Evolutionary conservation across 2,888 invertebrate genomes (phyloP).

Genomic region (Tachystola acroxantha): DNA sequence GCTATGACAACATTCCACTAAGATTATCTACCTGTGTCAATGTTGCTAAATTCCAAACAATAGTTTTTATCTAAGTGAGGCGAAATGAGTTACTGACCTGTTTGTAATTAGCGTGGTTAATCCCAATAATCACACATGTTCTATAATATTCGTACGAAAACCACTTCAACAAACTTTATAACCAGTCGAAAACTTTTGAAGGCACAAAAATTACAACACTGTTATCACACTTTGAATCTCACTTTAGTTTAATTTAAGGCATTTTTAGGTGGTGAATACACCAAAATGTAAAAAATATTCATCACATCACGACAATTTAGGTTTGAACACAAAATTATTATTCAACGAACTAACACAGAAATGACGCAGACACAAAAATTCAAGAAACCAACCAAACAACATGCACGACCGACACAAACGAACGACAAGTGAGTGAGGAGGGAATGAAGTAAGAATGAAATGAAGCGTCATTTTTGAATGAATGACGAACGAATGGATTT

Average conservation of each 20-base stretch:
- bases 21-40: constrained; percentile 12
- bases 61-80: neutral
- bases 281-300: constrained; percentile 1
- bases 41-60: neutral
- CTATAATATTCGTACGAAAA: constrained; percentile 7
- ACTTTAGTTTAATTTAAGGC: constrained; percentile 20
- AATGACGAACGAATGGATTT: no score
- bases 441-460: neutral
- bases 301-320: constrained; percentile 6
- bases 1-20: constrained; percentile 12
- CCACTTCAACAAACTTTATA: constrained; percentile 30
- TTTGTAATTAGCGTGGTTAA: neutral
- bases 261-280: constrained; percentile 3
- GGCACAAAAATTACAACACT: constrained; percentile 36
- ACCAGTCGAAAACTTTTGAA: constrained; percentile 56
- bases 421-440: no score
- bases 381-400: constrained; percentile 8
- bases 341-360: constrained; percentile 15
- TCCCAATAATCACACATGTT: constrained; percentile 10
- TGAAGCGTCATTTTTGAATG: neutral
- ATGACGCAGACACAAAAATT: constrained; percentile 32
- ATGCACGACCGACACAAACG: neutral
- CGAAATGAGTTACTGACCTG: constrained; percentile 1
- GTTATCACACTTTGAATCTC: constrained; percentile 26
- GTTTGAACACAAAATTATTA: constrained; percentile 5